Conservation (phyloP, 2,113 vertebrate genomes). For the Forbesichthys papilliferus region DNA sequence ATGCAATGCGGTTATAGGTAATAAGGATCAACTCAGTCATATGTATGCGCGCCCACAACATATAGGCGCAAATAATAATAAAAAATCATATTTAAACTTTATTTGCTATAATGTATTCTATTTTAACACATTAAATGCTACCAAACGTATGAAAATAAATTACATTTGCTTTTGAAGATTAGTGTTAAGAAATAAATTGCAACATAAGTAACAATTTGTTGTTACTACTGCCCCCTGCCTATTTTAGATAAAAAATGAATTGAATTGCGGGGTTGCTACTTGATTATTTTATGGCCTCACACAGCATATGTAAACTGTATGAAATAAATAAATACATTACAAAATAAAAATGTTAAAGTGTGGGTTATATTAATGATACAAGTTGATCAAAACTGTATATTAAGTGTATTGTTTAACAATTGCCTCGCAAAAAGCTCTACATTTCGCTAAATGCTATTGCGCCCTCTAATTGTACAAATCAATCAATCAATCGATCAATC, state of each 20-base stretch:
- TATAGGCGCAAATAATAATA: neutral
- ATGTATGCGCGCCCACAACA: no score
- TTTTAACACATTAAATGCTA: conserved; percentile 96
- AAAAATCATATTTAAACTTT: conserved; percentile 75
- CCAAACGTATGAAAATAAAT: conserved; percentile 81
- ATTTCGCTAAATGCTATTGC: conserved; percentile 29
- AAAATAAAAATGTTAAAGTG: no score
- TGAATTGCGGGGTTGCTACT: no score
- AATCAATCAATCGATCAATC: neutral
- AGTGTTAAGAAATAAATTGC: conserved; percentile 95
- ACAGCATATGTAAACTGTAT: no score
- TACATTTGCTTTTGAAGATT: conserved; percentile 86
- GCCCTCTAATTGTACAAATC: conserved; percentile 44
- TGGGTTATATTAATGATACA: no score
- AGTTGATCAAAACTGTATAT: neutral
- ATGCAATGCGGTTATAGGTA: no score
- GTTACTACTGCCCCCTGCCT: no score
- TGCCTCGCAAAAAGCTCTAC: conserved; percentile 19
- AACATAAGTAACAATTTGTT: conserved; percentile 74
- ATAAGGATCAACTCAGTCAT: no score
- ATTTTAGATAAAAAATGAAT: no score
- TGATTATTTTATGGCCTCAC: no score
- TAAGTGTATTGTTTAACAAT: conserved; percentile 49
- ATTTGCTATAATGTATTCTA: conserved; percentile 87
- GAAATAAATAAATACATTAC: no score